phyloP scores from a whole-genome alignment of 2,888 invertebrate species.

The Philopedon plagiatum region DNA sequence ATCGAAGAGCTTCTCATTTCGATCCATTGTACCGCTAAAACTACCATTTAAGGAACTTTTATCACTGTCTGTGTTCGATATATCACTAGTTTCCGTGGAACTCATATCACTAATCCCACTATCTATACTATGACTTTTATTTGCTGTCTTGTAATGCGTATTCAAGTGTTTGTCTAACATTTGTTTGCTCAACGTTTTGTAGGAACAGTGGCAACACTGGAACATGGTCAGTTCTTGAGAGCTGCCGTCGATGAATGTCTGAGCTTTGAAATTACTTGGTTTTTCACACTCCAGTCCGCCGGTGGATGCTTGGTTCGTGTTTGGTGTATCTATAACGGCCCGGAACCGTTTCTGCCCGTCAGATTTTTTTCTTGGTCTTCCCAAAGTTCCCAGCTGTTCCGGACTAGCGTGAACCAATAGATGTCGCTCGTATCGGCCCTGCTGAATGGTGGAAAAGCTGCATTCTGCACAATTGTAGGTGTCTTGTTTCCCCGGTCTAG shows the following conservation, averaged over 20 bases:
- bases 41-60: conserved; percentile 8
- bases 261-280: conserved; percentile 16
- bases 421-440: conserved; percentile 34
- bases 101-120: conserved; percentile 1
- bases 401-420: conserved; percentile 10
- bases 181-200: conserved; percentile 16
- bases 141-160: not conserved
- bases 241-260: conserved; percentile 19
- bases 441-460: conserved; percentile 40
- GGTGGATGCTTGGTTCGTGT: not conserved
- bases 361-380: not conserved
- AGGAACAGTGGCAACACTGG: conserved; percentile 31
- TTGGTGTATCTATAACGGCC: conserved; percentile 24
- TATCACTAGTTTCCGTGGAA: conserved; percentile 7
- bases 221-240: conserved; percentile 21
- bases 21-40: not conserved
- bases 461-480: conserved; percentile 32
- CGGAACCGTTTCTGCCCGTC: conserved; percentile 18
- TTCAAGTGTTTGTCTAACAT: conserved; percentile 25
- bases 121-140: not conserved
- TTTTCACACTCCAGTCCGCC: not conserved
- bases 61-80: not conserved
- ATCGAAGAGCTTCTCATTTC: not conserved
- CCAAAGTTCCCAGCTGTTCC: conserved; percentile 11
- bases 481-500: conserved; percentile 29